Evolutionary conservation across 2,888 invertebrate genomes (phyloP).

Genomic region (Lathronympha strigana): DNA sequence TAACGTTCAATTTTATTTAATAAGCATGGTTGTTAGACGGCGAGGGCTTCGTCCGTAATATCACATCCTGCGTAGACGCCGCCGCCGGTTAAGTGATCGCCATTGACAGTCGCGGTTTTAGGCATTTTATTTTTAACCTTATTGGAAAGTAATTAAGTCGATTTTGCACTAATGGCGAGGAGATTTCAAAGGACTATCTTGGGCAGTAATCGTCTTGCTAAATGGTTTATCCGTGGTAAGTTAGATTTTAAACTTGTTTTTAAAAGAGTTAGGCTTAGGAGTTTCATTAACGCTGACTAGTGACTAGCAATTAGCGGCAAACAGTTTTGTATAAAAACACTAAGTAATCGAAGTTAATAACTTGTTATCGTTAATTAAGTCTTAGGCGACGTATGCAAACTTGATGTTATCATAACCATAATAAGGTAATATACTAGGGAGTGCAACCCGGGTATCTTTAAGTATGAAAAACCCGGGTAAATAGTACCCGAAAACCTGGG

Average conservation of each 20-base stretch:
- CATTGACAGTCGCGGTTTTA: not conserved
- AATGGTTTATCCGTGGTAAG: slow-evolving; percentile 6
- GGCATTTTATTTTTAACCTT: not conserved
- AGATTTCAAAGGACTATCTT: not conserved
- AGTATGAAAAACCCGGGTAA: too few relatives aligned
- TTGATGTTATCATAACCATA: too few relatives aligned
- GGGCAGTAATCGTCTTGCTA: slow-evolving; percentile 12
- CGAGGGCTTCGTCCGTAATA: too few relatives aligned
- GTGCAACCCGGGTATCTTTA: too few relatives aligned
- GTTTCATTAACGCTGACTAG: slow-evolving; percentile 9
- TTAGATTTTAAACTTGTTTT: slow-evolving; percentile 6
- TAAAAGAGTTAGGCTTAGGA: slow-evolving; percentile 12
- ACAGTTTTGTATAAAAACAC: not conserved
- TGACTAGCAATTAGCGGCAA: not conserved
- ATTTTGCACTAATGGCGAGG: not conserved
- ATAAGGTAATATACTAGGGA: too few relatives aligned
- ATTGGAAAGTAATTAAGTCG: not conserved
- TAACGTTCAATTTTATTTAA: not conserved
- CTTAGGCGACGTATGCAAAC: too few relatives aligned
- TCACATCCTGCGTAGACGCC: not conserved
- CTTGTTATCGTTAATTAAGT: slow-evolving; percentile 9
- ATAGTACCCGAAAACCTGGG: too few relatives aligned
- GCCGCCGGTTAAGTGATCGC: not conserved
- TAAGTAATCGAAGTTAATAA: not conserved
- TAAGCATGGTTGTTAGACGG: too few relatives aligned